phyloP scores from a whole-genome alignment of 2,113 vertebrate genomes.

The Mustela nigripes region DNA sequence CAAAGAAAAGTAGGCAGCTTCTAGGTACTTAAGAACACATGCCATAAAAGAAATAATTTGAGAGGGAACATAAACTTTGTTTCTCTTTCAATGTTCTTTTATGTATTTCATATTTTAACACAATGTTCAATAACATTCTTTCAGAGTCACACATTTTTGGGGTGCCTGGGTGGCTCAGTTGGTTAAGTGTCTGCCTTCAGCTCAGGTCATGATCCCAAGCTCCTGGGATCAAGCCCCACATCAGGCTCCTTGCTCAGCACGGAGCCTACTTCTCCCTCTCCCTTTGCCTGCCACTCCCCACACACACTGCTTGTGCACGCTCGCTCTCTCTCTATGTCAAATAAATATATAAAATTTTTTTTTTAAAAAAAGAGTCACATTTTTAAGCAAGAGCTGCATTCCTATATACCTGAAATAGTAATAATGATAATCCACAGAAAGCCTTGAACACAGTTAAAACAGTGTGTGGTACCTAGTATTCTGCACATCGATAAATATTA shows the following conservation, averaged over 20 bases:
- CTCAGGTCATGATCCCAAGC: not conserved
- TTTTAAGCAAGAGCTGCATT: constrained; percentile 33
- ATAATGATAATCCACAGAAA: constrained; percentile 1
- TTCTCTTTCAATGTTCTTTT: constrained; percentile 27
- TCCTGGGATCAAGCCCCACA: not conserved
- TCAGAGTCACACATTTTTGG: not conserved
- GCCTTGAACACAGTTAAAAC: not conserved
- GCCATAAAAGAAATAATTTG: not conserved
- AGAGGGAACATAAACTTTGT: not conserved
- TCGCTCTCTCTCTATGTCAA: too few relatives aligned
- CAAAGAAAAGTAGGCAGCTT: not conserved
- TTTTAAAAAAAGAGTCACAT: not conserved
- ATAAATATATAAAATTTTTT: not conserved
- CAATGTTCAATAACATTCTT: constrained; percentile 14
- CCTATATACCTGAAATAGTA: not conserved
- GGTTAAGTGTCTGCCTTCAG: not conserved
- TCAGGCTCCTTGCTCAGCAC: not conserved
- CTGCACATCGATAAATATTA: not conserved
- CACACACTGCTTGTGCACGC: not conserved
- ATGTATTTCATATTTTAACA: not conserved
- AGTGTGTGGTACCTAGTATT: not conserved
- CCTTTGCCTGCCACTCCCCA: not conserved
- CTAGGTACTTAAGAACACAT: not conserved
- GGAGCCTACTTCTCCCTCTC: not conserved
- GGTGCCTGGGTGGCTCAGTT: not conserved